Evolutionary conservation across 2,113 vertebrate species (phyloP).

Genomic region (zebrafish (Danio rerio)): DNA sequence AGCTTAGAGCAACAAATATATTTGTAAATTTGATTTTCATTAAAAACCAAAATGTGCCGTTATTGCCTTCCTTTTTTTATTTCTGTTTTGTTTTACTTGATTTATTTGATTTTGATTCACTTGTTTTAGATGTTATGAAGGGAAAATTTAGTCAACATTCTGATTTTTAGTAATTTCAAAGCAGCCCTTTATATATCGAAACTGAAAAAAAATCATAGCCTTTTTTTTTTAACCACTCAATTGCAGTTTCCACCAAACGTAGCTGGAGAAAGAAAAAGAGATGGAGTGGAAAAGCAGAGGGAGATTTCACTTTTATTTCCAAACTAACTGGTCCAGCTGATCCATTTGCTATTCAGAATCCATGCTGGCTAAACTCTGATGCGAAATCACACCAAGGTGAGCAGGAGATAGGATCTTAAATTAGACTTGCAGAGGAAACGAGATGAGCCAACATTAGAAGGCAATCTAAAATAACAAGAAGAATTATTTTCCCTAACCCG

Average conservation of each 20-base stretch:
- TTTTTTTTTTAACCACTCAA: neutral
- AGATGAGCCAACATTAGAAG: slow-evolving; percentile 57
- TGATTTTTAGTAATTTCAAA: neutral
- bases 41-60: too few species aligned
- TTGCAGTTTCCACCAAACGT: neutral
- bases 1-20: too few species aligned
- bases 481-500: slow-evolving; percentile 58
- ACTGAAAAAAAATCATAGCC: neutral
- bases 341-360: slow-evolving; percentile 72
- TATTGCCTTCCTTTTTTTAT: too few species aligned
- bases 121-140: too few species aligned
- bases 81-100: too few species aligned
- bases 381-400: slow-evolving; percentile 71
- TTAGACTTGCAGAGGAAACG: slow-evolving; percentile 68
- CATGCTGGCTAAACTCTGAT: slow-evolving; percentile 69
- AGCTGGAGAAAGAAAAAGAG: neutral
- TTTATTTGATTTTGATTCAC: too few species aligned
- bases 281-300: slow-evolving; percentile 31
- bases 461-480: slow-evolving; percentile 67
- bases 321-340: slow-evolving; percentile 44
- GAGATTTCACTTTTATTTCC: slow-evolving; percentile 36
- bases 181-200: neutral
- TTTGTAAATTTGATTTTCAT: too few species aligned
- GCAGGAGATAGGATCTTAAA: slow-evolving; percentile 75
- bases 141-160: too few species aligned